These are phyloP conservation scores for Trichacis sp. DNA, from an alignment of 2,888 invertebrate genomes.

Conservation along the genomic window DNA sequence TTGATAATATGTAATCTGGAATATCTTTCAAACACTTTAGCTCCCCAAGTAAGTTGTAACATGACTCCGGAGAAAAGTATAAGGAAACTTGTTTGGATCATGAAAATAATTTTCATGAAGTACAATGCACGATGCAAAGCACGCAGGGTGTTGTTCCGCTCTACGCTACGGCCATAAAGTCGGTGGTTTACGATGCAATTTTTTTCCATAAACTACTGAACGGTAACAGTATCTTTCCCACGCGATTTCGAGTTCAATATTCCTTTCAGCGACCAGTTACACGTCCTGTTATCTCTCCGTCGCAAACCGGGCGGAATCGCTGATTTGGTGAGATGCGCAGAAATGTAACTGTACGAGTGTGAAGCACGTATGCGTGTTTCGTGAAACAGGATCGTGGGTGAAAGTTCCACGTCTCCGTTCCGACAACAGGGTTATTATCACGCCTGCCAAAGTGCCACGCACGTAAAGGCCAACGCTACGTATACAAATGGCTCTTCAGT, in stretches of 20 bases:
- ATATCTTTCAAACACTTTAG: no score
- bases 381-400: slow-evolving; percentile 6
- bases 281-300: slow-evolving; percentile 9
- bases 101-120: neutral
- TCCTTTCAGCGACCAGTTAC: slow-evolving; percentile 8
- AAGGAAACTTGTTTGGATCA: neutral
- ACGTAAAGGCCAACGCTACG: slow-evolving; percentile 26
- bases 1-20: no score
- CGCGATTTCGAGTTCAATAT: slow-evolving; percentile 13
- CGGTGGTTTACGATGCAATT: neutral
- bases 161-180: neutral
- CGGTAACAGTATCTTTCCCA: neutral
- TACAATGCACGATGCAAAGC: neutral
- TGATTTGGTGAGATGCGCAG: slow-evolving; percentile 29
- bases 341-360: slow-evolving; percentile 17
- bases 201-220: neutral
- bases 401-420: slow-evolving; percentile 26
- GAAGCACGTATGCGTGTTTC: slow-evolving; percentile 23
- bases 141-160: neutral
- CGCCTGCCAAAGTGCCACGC: slow-evolving; percentile 12
- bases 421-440: slow-evolving; percentile 10
- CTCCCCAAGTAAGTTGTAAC: no score
- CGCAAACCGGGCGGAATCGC: slow-evolving; percentile 15
- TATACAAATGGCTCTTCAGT: slow-evolving; percentile 12
- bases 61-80: no score